Evolutionary conservation across 2,888 invertebrate genomes (phyloP).

Genomic region (Lochmaea capreae): DNA sequence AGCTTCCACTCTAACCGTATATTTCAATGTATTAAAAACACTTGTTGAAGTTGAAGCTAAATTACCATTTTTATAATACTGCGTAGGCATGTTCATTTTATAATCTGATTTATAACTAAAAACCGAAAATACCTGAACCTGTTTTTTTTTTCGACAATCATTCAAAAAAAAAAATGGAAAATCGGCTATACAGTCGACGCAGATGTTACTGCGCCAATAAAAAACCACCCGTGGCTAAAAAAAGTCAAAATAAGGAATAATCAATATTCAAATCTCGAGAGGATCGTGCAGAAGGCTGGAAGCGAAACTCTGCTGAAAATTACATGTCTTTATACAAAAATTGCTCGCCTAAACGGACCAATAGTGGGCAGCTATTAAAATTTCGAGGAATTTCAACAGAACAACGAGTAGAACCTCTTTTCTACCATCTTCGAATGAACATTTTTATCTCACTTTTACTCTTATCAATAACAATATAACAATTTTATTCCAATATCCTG

Average conservation of each 20-base stretch:
- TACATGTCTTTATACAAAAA: slow-evolving; percentile 44
- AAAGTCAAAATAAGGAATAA: slow-evolving; percentile 46
- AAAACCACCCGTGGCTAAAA: slow-evolving; percentile 49
- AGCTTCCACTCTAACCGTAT: no score
- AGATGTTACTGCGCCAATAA: slow-evolving; percentile 25
- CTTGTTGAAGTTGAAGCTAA: neutral
- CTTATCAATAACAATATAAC: no score
- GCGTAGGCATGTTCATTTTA: slow-evolving; percentile 26
- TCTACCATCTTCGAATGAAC: no score
- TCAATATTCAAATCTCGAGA: slow-evolving; percentile 46
- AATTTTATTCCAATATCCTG: no score
- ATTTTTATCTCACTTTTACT: no score
- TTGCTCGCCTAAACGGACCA: slow-evolving; percentile 38
- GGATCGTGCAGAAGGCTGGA: slow-evolving; percentile 41
- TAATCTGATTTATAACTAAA: slow-evolving; percentile 24
- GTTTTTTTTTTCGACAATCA: slow-evolving; percentile 5
- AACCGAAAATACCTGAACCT: slow-evolving; percentile 16
- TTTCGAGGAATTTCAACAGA: slow-evolving; percentile 29
- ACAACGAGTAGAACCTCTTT: no score
- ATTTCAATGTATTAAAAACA: neutral
- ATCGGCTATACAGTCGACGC: slow-evolving; percentile 8
- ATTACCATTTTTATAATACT: slow-evolving; percentile 24
- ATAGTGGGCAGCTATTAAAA: slow-evolving; percentile 39
- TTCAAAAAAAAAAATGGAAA: slow-evolving; percentile 16
- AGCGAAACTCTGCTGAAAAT: slow-evolving; percentile 43